phyloP scores from a whole-genome alignment of 2,888 invertebrate genomes.

The Aphodius sticticus region DNA sequence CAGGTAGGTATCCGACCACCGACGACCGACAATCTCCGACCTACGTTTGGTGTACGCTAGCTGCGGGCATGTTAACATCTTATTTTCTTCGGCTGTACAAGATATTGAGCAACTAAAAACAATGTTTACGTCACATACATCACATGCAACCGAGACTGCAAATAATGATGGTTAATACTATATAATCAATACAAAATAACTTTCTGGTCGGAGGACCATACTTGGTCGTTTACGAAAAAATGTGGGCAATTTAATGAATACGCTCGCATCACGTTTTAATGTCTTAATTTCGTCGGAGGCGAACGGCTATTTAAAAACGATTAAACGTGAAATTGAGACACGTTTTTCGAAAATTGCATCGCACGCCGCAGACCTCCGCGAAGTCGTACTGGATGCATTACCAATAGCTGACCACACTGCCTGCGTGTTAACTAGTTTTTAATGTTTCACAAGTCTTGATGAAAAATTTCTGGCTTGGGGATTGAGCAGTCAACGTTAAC shows the following conservation, averaged over 20 bases:
- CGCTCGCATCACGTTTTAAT: conserved; percentile 24
- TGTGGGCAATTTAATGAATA: background rate
- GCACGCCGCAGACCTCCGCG: conserved; percentile 24
- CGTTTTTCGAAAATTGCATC: conserved; percentile 47
- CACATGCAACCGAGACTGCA: too few species aligned
- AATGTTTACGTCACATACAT: too few species aligned
- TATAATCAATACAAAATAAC: background rate
- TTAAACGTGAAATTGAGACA: conserved; percentile 49
- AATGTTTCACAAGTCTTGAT: conserved; percentile 41
- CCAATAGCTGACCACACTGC: background rate
- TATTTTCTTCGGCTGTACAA: too few species aligned
- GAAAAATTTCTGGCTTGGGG: conserved; percentile 23
- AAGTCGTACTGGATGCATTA: background rate
- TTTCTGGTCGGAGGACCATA: background rate
- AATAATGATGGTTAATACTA: too few species aligned
- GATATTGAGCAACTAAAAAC: too few species aligned
- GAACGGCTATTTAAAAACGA: conserved; percentile 49
- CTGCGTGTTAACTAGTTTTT: conserved; percentile 48
- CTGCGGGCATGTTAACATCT: too few species aligned
- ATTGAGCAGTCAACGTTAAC: conserved; percentile 41
- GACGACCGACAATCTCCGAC: too few species aligned
- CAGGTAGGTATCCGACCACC: too few species aligned
- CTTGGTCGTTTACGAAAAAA: background rate
- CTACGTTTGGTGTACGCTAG: too few species aligned
- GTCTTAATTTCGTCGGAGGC: conserved; percentile 34